Evolutionary conservation across 2,113 vertebrate genomes (phyloP).

Genomic region (Stigmatopora argus): DNA sequence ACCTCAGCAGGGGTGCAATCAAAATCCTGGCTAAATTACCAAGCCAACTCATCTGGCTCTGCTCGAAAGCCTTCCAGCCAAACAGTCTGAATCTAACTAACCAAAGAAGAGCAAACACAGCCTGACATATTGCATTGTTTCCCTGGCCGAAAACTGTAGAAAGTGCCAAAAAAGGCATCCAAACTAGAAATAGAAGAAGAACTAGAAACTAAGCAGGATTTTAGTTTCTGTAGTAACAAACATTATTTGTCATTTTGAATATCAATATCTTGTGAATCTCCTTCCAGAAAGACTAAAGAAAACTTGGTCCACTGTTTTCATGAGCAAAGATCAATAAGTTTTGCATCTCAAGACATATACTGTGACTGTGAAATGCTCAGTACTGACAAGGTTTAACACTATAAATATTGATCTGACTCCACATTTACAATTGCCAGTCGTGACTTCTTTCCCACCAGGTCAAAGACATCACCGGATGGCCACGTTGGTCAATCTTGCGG

Average conservation of each 20-base stretch:
- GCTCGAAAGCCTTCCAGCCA: too few relatives aligned
- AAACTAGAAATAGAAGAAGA: not conserved
- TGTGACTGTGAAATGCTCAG: too few relatives aligned
- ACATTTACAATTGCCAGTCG: not conserved
- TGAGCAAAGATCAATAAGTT: not conserved
- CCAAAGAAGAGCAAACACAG: too few relatives aligned
- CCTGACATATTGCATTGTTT: too few relatives aligned
- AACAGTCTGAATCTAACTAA: too few relatives aligned
- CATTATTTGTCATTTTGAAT: not conserved
- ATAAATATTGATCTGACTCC: not conserved
- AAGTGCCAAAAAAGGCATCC: not conserved
- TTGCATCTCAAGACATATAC: too few relatives aligned
- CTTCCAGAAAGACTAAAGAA: not conserved
- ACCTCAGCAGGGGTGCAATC: too few relatives aligned
- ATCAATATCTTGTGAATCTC: not conserved
- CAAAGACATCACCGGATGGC: not conserved
- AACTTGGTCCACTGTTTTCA: not conserved
- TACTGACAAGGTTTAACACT: too few relatives aligned
- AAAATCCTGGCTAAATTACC: too few relatives aligned
- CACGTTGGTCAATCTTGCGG: not conserved
- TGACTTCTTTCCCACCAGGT: not conserved
- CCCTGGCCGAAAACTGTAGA: not conserved
- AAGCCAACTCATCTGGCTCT: too few relatives aligned
- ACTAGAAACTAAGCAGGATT: not conserved
- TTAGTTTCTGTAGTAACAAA: not conserved